These are phyloP conservation scores for Sepioteuthis lessoniana DNA, from an alignment of 2,888 invertebrate genomes.

Conservation along the genomic window DNA sequence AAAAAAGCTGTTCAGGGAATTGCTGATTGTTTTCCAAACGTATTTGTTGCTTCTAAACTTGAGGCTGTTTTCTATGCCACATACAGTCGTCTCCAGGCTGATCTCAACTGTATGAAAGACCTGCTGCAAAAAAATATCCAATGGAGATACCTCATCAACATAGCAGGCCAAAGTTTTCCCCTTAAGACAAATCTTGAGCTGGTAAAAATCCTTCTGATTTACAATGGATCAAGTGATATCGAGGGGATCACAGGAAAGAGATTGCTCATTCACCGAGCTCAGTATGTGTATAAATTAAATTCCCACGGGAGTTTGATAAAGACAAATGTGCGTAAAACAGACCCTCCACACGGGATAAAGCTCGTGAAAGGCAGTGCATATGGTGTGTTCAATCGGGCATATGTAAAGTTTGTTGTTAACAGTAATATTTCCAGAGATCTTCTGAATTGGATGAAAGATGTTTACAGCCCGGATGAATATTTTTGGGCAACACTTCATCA, in stretches of 20 bases:
- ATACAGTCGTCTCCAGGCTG: conserved; percentile 62
- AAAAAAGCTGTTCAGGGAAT: conserved; percentile 57
- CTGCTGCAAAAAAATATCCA: conserved; percentile 51
- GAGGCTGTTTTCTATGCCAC: conserved; percentile 63
- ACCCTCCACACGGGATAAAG: conserved; percentile 58
- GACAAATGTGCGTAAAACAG: conserved; percentile 53
- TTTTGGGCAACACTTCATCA: conserved; percentile 68
- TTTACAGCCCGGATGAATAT: conserved; percentile 68
- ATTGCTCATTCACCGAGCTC: conserved; percentile 50
- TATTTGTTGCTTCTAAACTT: conserved; percentile 66
- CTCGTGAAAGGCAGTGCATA: conserved; percentile 67
- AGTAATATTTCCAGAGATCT: conserved; percentile 57
- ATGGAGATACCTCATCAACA: conserved; percentile 71
- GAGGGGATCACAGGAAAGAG: conserved; percentile 57
- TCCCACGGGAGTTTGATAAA: conserved; percentile 52
- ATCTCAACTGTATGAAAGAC: conserved; percentile 66
- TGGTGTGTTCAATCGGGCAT: conserved; percentile 61
- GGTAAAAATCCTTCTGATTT: conserved; percentile 63
- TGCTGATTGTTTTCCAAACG: conserved; percentile 69
- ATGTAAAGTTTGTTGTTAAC: conserved; percentile 62
- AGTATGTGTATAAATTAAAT: conserved; percentile 51
- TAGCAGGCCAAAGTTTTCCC: conserved; percentile 67
- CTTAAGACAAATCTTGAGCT: conserved; percentile 68
- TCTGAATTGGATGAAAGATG: conserved; percentile 62
- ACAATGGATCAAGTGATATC: conserved; percentile 66